phyloP scores from a whole-genome alignment of 2,797 vertebrate species.

The Sebastes cheni region DNA sequence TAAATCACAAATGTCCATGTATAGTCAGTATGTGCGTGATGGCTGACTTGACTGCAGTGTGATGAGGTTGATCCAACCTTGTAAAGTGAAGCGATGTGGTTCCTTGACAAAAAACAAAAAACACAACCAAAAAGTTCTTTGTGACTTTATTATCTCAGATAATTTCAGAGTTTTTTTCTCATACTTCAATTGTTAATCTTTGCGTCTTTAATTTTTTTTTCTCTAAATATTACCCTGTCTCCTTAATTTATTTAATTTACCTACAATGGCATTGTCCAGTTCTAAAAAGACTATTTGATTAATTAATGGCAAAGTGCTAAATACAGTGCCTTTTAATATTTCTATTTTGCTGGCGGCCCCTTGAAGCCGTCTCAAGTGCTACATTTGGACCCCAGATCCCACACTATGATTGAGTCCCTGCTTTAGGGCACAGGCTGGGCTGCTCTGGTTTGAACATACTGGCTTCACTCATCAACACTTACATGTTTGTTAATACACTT shows the following conservation, averaged over 20 bases:
- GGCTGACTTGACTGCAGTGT: too few species aligned
- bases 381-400: not conserved
- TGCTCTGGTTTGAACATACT: not conserved
- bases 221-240: too few species aligned
- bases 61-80: too few species aligned
- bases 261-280: not conserved
- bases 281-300: not conserved
- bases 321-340: not conserved
- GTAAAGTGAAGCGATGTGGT: too few species aligned
- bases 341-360: not conserved
- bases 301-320: not conserved
- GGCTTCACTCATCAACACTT: slow-evolving; percentile 20
- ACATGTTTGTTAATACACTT: not conserved
- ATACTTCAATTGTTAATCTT: too few species aligned
- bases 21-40: not conserved
- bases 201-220: too few species aligned
- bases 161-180: too few species aligned
- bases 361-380: not conserved
- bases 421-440: not conserved
- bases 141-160: too few species aligned
- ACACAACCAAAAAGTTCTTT: too few species aligned
- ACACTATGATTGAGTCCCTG: not conserved
- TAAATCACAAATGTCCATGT: not conserved
- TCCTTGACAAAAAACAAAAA: too few species aligned
- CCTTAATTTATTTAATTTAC: too few species aligned